Evolutionary conservation across 2,888 invertebrate genomes (phyloP), one percentile per base, ranked within the genome.

Genomic region (Drosophila pegasa): DNA sequence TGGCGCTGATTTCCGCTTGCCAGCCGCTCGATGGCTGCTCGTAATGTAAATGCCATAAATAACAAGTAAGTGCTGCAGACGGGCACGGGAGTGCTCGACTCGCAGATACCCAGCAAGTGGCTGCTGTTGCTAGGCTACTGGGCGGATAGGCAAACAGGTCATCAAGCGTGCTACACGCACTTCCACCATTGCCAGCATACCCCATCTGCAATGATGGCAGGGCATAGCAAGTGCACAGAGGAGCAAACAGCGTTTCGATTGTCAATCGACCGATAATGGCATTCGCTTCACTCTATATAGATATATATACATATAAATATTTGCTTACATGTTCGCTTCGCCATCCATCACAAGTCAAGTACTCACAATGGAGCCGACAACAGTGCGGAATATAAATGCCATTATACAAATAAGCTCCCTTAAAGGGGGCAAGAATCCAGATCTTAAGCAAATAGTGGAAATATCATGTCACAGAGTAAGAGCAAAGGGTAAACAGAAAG

Each of bases 41-140:
- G 55, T 59, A 76, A 70, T 67, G 61, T 64, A 77, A 73, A 57
- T 47, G 78, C 74, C 70, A 77, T 80, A 83, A 86, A 80, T 85
- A 78, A 84, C 48, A 33, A 31, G 31, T 20, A 31, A 48, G 20
- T 20, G 14, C n/a, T 9, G 27, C 27, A 1, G 47, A 18, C 1
- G 12, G 1, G 18, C 20, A 9, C 7, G 45, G 27, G 18, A 12
- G 18, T 29, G 45, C 27, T 7, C 16, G 27, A 12, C 45, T 12
- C 1, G 16, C 16, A 18, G 16, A 45, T 45, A 12, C 27, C 45
- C 45, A 0, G 16, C 16, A 7, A 12, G 12, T 1, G 12, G 18
- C 38, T 16, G 37, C 37, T 16, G 37, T 16, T 16, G 7, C n/a
- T 29, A 29, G 29, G 29, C 8, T 33, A 14, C 33, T 5, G 14